These are phyloP conservation scores for Myotis davidii DNA, from an alignment of 2,113 vertebrate genomes.

Conservation along the genomic window DNA sequence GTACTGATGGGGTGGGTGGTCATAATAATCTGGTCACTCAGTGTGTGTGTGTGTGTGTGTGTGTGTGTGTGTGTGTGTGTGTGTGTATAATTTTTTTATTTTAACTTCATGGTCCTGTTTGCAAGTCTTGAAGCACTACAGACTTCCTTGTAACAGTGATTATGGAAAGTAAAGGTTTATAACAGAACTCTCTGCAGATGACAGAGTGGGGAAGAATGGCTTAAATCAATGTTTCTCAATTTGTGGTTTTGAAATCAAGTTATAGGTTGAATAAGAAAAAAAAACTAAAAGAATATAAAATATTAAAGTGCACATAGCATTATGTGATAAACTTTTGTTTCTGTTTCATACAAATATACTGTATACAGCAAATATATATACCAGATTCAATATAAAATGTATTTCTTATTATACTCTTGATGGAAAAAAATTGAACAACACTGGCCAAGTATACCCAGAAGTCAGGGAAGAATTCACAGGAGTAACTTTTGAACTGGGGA, in stretches of 20 bases:
- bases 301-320: neutral
- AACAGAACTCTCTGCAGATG: neutral
- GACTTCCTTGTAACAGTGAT: neutral
- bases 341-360: neutral
- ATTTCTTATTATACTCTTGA: neutral
- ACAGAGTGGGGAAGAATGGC: neutral
- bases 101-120: neutral
- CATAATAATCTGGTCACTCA: too few species aligned
- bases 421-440: neutral
- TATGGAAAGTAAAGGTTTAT: neutral
- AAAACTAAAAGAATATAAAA: neutral
- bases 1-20: too few species aligned
- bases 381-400: neutral
- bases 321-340: neutral
- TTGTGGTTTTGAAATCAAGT: constrained; percentile 20
- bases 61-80: too few species aligned
- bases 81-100: neutral
- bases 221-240: constrained; percentile 22
- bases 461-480: neutral
- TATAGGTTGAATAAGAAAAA: neutral
- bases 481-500: neutral
- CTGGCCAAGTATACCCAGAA: neutral
- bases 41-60: too few species aligned
- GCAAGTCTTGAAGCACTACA: neutral
- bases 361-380: neutral